Evolutionary conservation across 2,888 invertebrate species (phyloP).

Genomic region (Brenthis ino): DNA sequence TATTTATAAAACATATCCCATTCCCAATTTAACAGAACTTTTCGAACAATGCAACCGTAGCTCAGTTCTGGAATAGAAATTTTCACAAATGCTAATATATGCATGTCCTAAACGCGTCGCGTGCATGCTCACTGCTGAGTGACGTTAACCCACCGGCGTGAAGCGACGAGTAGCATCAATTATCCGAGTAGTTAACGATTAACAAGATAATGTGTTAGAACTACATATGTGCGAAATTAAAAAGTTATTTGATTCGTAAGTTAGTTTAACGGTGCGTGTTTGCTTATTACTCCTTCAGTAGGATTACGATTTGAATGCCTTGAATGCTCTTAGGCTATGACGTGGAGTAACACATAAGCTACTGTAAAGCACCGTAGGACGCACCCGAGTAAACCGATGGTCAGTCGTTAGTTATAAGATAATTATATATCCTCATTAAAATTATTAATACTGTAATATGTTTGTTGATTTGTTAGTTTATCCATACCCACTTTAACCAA

Average conservation of each 20-base stretch:
- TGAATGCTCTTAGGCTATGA: too few relatives aligned
- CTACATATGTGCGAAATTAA: neutral
- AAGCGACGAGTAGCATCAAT: constrained; percentile 11
- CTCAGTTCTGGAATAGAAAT: constrained; percentile 8
- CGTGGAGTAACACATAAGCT: too few relatives aligned
- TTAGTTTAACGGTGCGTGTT: too few relatives aligned
- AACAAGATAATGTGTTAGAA: neutral
- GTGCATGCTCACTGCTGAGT: constrained; percentile 13
- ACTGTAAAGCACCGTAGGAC: too few relatives aligned
- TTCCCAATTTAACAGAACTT: neutral
- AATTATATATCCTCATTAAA: too few relatives aligned
- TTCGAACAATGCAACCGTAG: neutral
- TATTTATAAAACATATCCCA: neutral
- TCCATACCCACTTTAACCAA: too few relatives aligned
- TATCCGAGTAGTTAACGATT: constrained; percentile 12
- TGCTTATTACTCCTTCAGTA: too few relatives aligned
- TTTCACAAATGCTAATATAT: constrained; percentile 20
- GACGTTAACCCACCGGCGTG: constrained; percentile 13
- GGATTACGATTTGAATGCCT: too few relatives aligned
- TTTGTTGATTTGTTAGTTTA: too few relatives aligned
- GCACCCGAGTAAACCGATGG: too few relatives aligned
- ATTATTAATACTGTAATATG: too few relatives aligned
- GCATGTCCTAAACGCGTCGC: constrained; percentile 17
- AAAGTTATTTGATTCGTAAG: neutral
- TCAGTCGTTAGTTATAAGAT: too few relatives aligned